Evolutionary conservation across 2,113 vertebrate genomes (phyloP).

Genomic region (Cavia aperea): DNA sequence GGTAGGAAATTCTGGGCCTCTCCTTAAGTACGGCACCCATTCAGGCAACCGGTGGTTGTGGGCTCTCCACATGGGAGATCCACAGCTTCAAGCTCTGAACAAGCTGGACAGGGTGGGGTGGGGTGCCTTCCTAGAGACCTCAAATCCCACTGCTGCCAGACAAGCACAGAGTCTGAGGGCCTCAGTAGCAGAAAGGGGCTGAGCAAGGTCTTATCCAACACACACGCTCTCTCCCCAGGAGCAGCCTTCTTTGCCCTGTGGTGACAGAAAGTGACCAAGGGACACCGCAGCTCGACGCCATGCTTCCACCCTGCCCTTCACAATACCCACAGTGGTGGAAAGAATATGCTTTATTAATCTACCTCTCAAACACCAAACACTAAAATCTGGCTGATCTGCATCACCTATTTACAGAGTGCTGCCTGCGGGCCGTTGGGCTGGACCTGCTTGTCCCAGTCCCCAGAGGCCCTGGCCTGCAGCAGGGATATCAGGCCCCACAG

Average conservation of each 20-base stretch:
- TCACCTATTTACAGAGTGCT: conserved; percentile 54
- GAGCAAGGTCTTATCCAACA: background rate
- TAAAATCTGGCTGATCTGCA: conserved; percentile 38
- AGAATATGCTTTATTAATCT: conserved; percentile 63
- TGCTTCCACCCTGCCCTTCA: background rate
- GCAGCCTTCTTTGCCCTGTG: background rate
- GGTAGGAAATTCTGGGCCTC: accelerated
- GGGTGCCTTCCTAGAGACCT: background rate
- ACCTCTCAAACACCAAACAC: conserved; percentile 31
- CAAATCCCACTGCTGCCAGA: no score
- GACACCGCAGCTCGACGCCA: background rate
- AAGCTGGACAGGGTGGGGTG: no score
- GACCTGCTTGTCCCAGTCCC: background rate
- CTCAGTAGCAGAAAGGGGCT: background rate
- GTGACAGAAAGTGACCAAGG: background rate
- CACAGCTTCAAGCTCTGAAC: no score
- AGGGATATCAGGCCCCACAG: background rate
- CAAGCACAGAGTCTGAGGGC: background rate
- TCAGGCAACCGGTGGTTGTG: no score
- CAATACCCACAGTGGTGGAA: conserved; percentile 21
- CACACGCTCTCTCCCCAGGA: background rate
- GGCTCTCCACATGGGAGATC: no score
- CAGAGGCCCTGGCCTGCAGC: background rate
- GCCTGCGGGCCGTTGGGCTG: background rate
- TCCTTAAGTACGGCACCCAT: accelerated